A percentile compares a stretch with the other conserved stretches of the same genome.
Evolutionary conservation across 1,140 invertebrate genomes (phyloP).

Genomic region (Rhopalosiphum maidis): DNA sequence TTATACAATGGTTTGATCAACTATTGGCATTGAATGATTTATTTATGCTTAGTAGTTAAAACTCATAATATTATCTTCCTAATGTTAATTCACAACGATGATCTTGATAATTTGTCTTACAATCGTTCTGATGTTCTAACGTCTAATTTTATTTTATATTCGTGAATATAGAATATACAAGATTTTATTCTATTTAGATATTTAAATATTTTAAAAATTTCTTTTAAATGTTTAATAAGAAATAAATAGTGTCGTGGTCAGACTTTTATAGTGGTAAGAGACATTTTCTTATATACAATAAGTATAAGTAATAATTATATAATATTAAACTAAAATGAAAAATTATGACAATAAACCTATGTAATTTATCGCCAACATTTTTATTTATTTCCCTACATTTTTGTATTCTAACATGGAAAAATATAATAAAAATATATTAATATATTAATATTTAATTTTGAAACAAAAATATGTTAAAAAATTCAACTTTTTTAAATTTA

Average conservation of each 20-base stretch:
- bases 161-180: neutral
- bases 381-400: neutral
- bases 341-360: neutral
- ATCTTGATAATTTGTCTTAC: too few relatives aligned
- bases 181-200: neutral
- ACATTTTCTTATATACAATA: neutral
- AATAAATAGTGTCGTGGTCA: neutral
- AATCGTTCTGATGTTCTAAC: too few relatives aligned
- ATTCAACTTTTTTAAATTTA: neutral
- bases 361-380: neutral
- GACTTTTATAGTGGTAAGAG: neutral
- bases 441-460: neutral
- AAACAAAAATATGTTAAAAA: neutral
- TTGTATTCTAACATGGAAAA: neutral
- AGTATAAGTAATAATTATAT: neutral
- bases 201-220: neutral
- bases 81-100: too few relatives aligned
- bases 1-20: neutral
- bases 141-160: neutral
- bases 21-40: too few relatives aligned
- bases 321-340: neutral
- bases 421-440: neutral
- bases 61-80: too few relatives aligned
- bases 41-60: too few relatives aligned
- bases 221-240: neutral